Evolutionary conservation across 2,113 vertebrate species (phyloP), one percentile per base, ranked within the genome.

Genomic region (Centropristis striata): DNA sequence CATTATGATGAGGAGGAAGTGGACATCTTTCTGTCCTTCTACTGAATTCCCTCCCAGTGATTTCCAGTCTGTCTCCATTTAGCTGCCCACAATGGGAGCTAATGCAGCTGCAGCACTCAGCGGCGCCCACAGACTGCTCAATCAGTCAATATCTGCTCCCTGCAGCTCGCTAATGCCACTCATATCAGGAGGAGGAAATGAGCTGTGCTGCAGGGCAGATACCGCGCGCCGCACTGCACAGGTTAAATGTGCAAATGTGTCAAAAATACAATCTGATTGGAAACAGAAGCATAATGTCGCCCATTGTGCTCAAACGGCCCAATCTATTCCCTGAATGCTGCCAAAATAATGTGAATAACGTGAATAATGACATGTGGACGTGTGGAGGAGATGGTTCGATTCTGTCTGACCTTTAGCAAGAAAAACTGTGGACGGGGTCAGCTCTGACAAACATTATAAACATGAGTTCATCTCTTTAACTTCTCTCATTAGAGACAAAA

Each of bases 171-270:
- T 32, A 32, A 32, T 32, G 32, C 32, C 71, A 75, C 74, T 84
- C 86, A 66, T 92, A 94, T 90, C 90, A 75, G 75, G 25, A 75
- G 67, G 4, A 81, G 81, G 88, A 87, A 90, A 92, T 88, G 78
- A 92, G 88, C 73, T 66, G 32, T 32, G 39, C 11, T 1, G 57
- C 58, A 8, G 65, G 36, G 41, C 63, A 65, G 50, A 82, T 77
- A 81, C 23, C 20, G 10, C 3, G 12, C n/a, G 16, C 18, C 15
- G 51, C 8, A 44, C 66, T 16, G 16, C 16, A 28, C 3, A 65
- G 66, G 11, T 32, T 57, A 2, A 28, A 49, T 47, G 37, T 16
- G 25, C 47, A 27, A 42, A 77, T 51, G 80, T 47, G 28, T 78
- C 63, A 68, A 42, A 81, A 61, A 54, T 64, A 36, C 7, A 44